Evolutionary conservation across 2,888 invertebrate species (phyloP), one percentile per base, ranked within the genome.

Genomic region (Rhogogaster chlorosoma): DNA sequence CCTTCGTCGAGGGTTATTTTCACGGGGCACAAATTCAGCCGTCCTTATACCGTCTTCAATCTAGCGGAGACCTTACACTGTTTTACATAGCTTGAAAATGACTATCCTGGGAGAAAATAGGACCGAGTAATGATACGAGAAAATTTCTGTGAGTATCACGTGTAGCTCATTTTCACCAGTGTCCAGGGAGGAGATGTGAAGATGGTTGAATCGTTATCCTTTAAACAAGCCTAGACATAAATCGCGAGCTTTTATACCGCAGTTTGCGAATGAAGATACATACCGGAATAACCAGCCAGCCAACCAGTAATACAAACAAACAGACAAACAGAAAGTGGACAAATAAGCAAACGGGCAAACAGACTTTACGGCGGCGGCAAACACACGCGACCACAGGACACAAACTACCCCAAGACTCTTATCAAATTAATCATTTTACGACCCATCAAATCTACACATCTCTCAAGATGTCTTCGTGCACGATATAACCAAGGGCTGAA

Each of bases 351-450:
- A 86, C 85, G 87, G 78, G 87, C 88, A 89, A 89, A 89, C 88
- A 89, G 87, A 87, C 86, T 90, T 90, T 90, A 90, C 87, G 88
- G 85, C 88, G 87, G 84, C 45, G 85, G 87, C 86, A 89, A 90
- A 89, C 87, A 88, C 86, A 80, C 80, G 38, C 67, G 29, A 49
- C 38, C 73, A 32, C 32, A 32, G 32, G 67, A 18, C 67, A 67
- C 67, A 32, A 32, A 2, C 29, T 83, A 85, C 78, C 83, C 82
- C 86, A 84, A 86, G 85, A 88, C 87, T 80, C 80, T 88, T 87
- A 87, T 88, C 87, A 89, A 89, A 90, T 90, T 90, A 90, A 90
- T 90, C 88, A 89, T 89, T 89, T 90, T 89, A 90, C 88, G 90
- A 90, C 89, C 87, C 32, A 73, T 73, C 75, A 29, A 64, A 70